Evolutionary conservation across 2,113 vertebrate genomes (phyloP).

Genomic region (Antennarius striatus): DNA sequence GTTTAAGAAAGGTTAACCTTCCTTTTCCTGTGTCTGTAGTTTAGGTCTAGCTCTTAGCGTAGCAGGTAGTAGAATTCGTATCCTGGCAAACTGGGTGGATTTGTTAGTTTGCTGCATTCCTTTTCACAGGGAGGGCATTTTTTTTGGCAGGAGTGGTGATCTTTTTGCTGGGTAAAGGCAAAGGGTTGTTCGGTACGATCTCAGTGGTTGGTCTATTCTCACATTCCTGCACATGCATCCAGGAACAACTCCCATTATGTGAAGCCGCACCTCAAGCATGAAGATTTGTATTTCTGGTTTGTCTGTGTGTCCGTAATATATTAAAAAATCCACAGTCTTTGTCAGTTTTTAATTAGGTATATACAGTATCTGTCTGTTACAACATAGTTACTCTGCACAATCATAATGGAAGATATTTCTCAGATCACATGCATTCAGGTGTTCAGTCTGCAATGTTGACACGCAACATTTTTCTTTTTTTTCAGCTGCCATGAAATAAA

Average conservation of each 20-base stretch:
- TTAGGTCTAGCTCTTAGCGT: no score
- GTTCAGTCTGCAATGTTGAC: no score
- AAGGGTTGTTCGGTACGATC: slow-evolving; percentile 56
- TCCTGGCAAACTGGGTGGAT: slow-evolving; percentile 50
- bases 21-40: no score
- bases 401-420: no score
- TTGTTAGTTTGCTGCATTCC: slow-evolving; percentile 47
- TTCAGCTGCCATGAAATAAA: background rate
- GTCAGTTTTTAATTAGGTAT: no score
- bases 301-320: background rate
- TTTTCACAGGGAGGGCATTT: slow-evolving; percentile 29
- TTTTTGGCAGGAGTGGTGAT: slow-evolving; percentile 43
- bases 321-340: background rate
- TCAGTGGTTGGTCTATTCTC: slow-evolving; percentile 34
- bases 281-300: slow-evolving; percentile 23
- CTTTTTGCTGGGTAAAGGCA: slow-evolving; percentile 1
- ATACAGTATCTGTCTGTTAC: background rate
- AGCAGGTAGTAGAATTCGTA: no score
- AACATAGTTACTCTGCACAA: no score
- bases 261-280: slow-evolving; percentile 5
- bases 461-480: slow-evolving; percentile 17
- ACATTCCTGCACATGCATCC: background rate
- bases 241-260: background rate
- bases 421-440: no score
- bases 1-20: no score